Base-by-base conservation (phyloP, 2,888 invertebrate genomes). In the Prenolepis imparis region DNA sequence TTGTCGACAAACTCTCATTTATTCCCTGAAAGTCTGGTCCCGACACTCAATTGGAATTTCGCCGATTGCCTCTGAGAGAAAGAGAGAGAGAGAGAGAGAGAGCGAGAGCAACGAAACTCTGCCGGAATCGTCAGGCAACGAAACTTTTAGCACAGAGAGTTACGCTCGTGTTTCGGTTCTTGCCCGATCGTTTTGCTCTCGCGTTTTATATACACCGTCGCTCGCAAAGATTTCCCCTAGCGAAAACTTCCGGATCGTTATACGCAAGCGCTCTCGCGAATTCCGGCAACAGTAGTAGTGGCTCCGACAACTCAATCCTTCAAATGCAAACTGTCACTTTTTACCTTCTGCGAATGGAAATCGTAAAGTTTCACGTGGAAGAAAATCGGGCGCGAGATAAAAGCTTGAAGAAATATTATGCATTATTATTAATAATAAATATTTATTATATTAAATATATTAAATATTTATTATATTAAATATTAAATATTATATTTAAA, bases 181-280 rank as follows among this genome's bases (percentile, higher is more conserved):
- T 82, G 82, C 66, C 15, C 82, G 81, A 86, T 88, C 84, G 78
- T 88, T 88, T 88, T 83, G 75, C 80, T 73, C 68, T 44, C 44
- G 24, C 44, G 70, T 57, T 57, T 21, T 44, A 57, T 44, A 52
- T 52, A 44, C 48, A 36, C 55, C 70, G 66, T 63, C 52, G 64
- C 84, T 80, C 61, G 64, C 81, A 64, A 84, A 83, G 84, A 84
- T 86, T 86, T 84, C 75, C 61, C 5, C 70, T 28, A 67, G 3
- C 12, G 82, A 66, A 66, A 88, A 88, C 83, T 88, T 84, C 61
- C 66, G 70, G 73, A 68, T 88, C 80, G 88, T 81, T 86, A 84
- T 70, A 74, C 83, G 72, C 57, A 28, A 28, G 80, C 83, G 48
- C 52, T 82, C 63, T 72, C 72, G 81, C 67, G 67, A 84, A 63